Base-by-base conservation (phyloP, 1,140 invertebrate species). In the Eueides isabella region DNA sequence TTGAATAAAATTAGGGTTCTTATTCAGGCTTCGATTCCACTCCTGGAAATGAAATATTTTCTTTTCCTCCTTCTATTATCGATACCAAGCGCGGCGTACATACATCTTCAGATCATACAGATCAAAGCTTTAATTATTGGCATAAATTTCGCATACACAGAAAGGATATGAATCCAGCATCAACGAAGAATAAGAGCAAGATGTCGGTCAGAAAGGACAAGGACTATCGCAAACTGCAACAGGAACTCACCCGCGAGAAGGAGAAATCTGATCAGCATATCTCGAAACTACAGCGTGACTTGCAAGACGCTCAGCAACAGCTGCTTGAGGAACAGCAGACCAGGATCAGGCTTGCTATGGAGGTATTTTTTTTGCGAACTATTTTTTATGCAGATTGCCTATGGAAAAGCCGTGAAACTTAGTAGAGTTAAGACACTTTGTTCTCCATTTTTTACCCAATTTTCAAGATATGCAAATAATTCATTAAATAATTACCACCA, bases 221-320 rank as follows among this genome's bases (percentile, higher is more conserved):
- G 90, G 98, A 99, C 91, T 97, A 97, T 90, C 95, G 98, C 73
- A 98, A 98, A 87, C 92, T 99, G 75, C 98, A 99, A 90, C 98
- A 99, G 88, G 98, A 99, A 89, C 93, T 99, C n/a, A 98, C 97
- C 2, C 96, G 97, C 86, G 98, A 99, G 91, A 96, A 97, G 81
- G 98, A 99, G 83, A 99, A 99, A 88, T 99, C 97, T 85, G 97
- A 96, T 87, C 97, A 98, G 86, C 95, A 97, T 92, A 95, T 96
- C 33, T 94, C 95, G 41, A 98, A 98, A 90, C 96, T 96, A 85
- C 96, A 97, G 86, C 96, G 97, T 77, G 97, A 98, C 85, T 85
- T 98, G 41, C 97, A 98, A 88, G 98, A 99, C 85, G 92, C 97
- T 64, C 97, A 98, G 85, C 94, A 94, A 73, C 95, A 95, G 87